Evolutionary conservation across 2,888 invertebrate species (phyloP).

Genomic region (Dasysyrphus tricinctus): DNA sequence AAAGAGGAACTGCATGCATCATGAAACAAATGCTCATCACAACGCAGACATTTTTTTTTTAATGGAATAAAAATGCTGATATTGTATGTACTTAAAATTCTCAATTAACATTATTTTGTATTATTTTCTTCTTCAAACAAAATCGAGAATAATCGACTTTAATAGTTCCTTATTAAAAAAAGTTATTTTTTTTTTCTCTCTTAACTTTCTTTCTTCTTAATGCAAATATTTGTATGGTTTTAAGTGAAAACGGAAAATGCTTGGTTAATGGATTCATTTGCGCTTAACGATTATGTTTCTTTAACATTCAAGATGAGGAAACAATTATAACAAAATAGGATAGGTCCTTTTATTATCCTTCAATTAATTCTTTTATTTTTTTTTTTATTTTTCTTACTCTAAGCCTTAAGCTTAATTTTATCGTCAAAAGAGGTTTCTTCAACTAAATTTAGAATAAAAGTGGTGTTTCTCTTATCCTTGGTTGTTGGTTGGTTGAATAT

Average conservation of each 20-base stretch:
- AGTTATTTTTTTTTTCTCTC: background rate
- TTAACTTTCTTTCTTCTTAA: slow-evolving; percentile 20
- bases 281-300: slow-evolving; percentile 16
- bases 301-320: background rate
- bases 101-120: slow-evolving; percentile 44
- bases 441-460: slow-evolving; percentile 46
- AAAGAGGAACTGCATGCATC: slow-evolving; percentile 18
- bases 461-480: slow-evolving; percentile 46
- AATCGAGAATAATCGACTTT: slow-evolving; percentile 50
- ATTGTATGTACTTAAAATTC: slow-evolving; percentile 30
- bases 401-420: background rate
- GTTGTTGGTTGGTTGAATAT: slow-evolving; percentile 4
- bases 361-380: slow-evolving; percentile 3
- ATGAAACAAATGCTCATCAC: slow-evolving; percentile 46
- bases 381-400: background rate
- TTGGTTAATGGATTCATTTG: slow-evolving; percentile 10
- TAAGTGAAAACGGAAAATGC: slow-evolving; percentile 34
- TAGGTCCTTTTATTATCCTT: slow-evolving; percentile 23
- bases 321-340: slow-evolving; percentile 7
- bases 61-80: slow-evolving; percentile 24
- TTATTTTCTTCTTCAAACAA: slow-evolving; percentile 12
- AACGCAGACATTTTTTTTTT: slow-evolving; percentile 43
- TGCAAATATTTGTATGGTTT: slow-evolving; percentile 6
- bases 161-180: background rate
- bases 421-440: slow-evolving; percentile 29